A percentile compares a stretch with the other conserved stretches of the same genome.
Conservation (phyloP, 2,113 vertebrate species). For the Pseudorhombus dupliciocellatus region DNA sequence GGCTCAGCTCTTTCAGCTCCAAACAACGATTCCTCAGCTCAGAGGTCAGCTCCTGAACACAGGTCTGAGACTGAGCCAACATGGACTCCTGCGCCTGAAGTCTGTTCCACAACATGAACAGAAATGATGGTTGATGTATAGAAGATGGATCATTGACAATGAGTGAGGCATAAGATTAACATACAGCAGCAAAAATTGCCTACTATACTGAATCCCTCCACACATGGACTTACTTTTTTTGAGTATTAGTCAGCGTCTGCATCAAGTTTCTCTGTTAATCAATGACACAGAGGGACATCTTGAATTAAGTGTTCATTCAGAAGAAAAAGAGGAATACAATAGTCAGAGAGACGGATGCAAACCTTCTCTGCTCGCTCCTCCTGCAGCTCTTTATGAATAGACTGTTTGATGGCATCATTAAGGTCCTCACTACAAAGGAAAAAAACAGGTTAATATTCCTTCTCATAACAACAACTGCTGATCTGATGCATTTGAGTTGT, state of each 20-base stretch:
- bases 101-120: conserved; percentile 43
- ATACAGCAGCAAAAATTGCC: background rate
- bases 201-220: background rate
- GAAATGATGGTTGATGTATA: background rate
- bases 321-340: background rate
- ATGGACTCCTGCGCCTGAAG: conserved; percentile 70
- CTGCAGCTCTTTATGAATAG: conserved; percentile 78
- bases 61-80: conserved; percentile 78
- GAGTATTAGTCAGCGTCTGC: conserved; percentile 83
- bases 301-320: background rate
- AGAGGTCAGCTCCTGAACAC: conserved; percentile 80
- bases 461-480: background rate
- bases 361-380: conserved; percentile 87
- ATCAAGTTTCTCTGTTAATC: conserved; percentile 69
- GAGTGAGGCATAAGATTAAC: background rate
- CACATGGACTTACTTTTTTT: conserved; percentile 82
- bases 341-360: conserved; percentile 1
- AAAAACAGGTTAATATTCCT: background rate
- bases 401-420: conserved; percentile 64
- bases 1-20: conserved; percentile 73
- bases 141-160: background rate
- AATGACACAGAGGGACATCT: conserved; percentile 4
- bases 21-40: conserved; percentile 81
- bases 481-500: background rate
- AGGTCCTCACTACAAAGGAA: conserved; percentile 64